These are phyloP conservation scores for Oligia fasciuncula DNA, from an alignment of 2,888 invertebrate genomes.

Conservation along the genomic window DNA sequence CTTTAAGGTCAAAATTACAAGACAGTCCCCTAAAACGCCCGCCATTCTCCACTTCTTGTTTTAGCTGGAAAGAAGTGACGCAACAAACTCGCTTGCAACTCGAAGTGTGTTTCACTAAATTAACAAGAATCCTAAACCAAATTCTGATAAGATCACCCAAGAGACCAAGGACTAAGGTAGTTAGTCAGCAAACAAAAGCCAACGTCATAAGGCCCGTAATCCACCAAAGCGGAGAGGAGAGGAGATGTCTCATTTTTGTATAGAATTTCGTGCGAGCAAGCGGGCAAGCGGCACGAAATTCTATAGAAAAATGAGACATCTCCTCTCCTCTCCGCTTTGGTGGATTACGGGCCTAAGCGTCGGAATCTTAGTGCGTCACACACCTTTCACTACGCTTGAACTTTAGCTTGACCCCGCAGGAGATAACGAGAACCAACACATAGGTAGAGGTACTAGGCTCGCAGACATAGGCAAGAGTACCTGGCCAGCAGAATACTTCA, in stretches of 20 bases:
- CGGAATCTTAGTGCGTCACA: conserved; percentile 31
- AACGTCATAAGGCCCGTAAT: not conserved
- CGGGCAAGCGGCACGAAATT: no score
- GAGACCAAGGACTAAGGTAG: not conserved
- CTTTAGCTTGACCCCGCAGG: conserved; percentile 22
- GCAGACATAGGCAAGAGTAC: conserved; percentile 3
- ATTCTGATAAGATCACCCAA: not conserved
- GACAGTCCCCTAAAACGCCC: not conserved
- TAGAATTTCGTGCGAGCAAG: no score
- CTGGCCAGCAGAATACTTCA: conserved; percentile 9
- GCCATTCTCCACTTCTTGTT: not conserved
- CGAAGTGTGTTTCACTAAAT: no score
- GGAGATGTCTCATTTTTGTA: no score
- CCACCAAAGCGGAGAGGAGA: no score
- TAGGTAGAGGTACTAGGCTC: conserved; percentile 30
- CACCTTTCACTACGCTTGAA: conserved; percentile 29
- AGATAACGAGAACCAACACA: conserved; percentile 6
- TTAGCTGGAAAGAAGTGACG: not conserved
- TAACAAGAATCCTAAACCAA: not conserved
- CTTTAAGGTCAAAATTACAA: not conserved
- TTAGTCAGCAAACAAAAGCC: not conserved
- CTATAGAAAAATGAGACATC: no score
- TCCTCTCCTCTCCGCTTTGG: no score
- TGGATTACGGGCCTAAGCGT: not conserved
- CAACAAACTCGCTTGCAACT: not conserved